Base-by-base conservation (phyloP, 2,113 vertebrate genomes). In the Notarius quadriscutis region DNA sequence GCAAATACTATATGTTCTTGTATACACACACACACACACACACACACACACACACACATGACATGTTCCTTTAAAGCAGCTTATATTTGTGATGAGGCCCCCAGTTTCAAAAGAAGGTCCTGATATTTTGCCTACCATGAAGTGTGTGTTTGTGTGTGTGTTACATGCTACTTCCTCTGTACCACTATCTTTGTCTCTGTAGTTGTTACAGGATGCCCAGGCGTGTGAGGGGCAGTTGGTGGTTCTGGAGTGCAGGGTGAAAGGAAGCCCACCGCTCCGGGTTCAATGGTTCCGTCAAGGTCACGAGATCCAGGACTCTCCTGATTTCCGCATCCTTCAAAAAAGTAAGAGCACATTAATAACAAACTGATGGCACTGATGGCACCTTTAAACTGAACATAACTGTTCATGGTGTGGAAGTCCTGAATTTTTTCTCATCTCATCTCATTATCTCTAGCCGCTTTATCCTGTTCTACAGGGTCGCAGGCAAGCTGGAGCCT, bases 281-380 rank as follows among this genome's bases (percentile, higher is more conserved):
- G 97, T 99, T 91, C 93, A 92, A 57, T 99, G 98, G 98, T 97
- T 94, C 94, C 96, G 97, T 20, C 96, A 99, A 89, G 96, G 96
- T 1, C 87, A 94, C 50, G 97, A 99, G 93, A 97, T 99, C 92
- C 94, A 97, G 88, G 98, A 99, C 93, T 99, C 98, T 3, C 98
- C 98, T 0, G 98, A 99, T 91, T 99, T 99, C 92, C 95, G 98
- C 58, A 96, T 99, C 90, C 96, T 99, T 18, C 97, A 99, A 89
- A 99, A 99, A 96, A 99, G 98, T 99, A 95, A 96, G 96, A 60
- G 5, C 18, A 62, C 27, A 30, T 12, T 15, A 30, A 34, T 57
- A 48, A 20, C 15, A 71, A 17, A 22, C 27, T 30, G 2, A 17
- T 10, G 58, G 57, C 65, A 84, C 30, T 22, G 25, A 67, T 27